A percentile compares a stretch with the other conserved stretches of the same genome.
Conservation (phyloP, 23 tunicate genomes). For the Styela clava region DNA sequence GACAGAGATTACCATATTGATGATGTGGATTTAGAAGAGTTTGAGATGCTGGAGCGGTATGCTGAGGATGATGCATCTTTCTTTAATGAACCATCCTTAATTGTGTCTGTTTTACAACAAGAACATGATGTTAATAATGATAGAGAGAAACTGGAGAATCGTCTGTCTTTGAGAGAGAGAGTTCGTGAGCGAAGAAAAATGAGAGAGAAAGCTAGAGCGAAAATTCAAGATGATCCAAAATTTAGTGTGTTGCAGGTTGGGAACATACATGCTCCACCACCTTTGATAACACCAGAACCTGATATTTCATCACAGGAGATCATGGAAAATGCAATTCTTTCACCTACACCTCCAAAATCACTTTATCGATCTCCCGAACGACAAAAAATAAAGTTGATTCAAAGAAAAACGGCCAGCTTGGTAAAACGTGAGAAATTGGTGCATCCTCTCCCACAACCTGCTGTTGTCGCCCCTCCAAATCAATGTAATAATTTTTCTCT, state of each 20-base stretch:
- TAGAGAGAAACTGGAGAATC: neutral
- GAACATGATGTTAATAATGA: slow-evolving; percentile 7
- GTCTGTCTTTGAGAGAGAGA: slow-evolving; percentile 25
- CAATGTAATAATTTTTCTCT: neutral
- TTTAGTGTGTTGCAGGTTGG: neutral
- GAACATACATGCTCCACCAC: too few relatives aligned
- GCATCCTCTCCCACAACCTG: slow-evolving; percentile 34
- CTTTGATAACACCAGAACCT: neutral
- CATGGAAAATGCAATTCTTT: neutral
- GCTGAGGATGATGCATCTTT: slow-evolving; percentile 36
- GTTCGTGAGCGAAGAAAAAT: slow-evolving; percentile 14
- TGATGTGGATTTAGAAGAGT: slow-evolving; percentile 19
- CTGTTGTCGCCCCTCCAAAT: slow-evolving; percentile 5
- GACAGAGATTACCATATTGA: neutral
- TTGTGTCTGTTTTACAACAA: slow-evolving; percentile 15
- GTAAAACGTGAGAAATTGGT: slow-evolving; percentile 42
- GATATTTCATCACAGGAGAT: neutral
- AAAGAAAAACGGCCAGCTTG: slow-evolving; percentile 61
- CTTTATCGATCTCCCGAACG: slow-evolving; percentile 1
- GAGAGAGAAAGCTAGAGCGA: slow-evolving; percentile 23
- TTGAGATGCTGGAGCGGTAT: slow-evolving; percentile 30
- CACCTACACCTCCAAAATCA: slow-evolving; percentile 22
- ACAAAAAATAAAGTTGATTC: neutral
- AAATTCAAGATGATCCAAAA: neutral
- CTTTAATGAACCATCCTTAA: slow-evolving; percentile 24